These are phyloP conservation scores for Polylopha cassiicola DNA, from an alignment of 2,888 invertebrate genomes.

Conservation along the genomic window DNA sequence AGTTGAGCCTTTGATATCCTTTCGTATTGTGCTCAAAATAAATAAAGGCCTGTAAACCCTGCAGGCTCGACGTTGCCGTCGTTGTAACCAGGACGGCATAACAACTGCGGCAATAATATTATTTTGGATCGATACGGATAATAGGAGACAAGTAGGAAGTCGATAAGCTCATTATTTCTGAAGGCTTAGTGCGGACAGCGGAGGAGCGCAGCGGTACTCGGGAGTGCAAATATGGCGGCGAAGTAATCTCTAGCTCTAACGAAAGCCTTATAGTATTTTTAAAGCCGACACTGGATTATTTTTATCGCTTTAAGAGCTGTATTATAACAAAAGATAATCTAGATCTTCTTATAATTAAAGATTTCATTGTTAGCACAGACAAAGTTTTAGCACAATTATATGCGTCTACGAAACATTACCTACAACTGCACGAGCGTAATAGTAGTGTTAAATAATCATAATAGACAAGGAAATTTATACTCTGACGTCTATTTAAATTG, in stretches of 20 bases:
- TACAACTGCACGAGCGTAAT: no score
- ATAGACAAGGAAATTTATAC: no score
- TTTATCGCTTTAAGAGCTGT: no score
- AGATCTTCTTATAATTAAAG: no score
- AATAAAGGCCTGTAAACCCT: background rate
- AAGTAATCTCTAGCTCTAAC: constrained; percentile 5
- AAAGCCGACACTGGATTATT: background rate
- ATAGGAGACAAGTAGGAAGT: background rate
- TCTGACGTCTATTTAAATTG: background rate
- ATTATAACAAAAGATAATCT: no score
- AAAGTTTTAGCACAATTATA: no score
- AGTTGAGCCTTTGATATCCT: constrained; percentile 10
- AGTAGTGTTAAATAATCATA: no score
- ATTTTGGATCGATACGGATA: background rate
- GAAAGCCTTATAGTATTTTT: constrained; percentile 3
- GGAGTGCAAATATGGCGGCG: constrained; percentile 12
- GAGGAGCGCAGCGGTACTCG: background rate
- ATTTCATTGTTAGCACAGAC: no score
- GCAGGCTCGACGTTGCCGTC: background rate
- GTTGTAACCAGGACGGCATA: constrained; percentile 1
- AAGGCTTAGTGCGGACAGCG: constrained; percentile 1
- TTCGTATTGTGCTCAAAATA: background rate
- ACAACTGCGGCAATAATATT: background rate
- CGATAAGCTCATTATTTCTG: constrained; percentile 13
- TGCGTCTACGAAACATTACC: no score